These are phyloP conservation scores for Agrypnus murinus DNA, from an alignment of 2,888 invertebrate species.

Conservation along the genomic window DNA sequence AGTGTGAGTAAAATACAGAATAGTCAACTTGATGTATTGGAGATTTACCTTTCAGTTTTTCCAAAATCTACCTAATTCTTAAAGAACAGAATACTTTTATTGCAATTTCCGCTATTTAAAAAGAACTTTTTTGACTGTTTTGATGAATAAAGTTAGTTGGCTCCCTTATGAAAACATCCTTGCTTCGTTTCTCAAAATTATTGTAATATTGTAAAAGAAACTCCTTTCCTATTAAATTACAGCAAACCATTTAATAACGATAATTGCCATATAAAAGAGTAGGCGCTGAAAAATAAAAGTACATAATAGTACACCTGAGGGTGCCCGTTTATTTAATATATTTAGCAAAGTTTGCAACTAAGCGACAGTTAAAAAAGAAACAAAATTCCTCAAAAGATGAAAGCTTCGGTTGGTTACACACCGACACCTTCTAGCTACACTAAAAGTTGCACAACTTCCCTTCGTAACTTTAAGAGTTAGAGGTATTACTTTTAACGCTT, in stretches of 20 bases:
- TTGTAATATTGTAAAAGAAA: too few species aligned
- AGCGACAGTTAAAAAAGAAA: slow-evolving; percentile 39
- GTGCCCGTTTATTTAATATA: slow-evolving; percentile 19
- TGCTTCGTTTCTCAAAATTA: too few species aligned
- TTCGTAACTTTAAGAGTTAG: slow-evolving; percentile 52
- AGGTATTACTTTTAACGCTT: slow-evolving; percentile 53
- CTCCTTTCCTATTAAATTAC: too few species aligned
- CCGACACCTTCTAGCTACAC: slow-evolving; percentile 52
- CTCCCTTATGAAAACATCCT: slow-evolving; percentile 1
- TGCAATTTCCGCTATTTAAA: slow-evolving; percentile 12
- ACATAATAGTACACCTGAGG: slow-evolving; percentile 1
- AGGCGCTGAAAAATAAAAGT: slow-evolving; percentile 6
- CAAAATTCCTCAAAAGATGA: slow-evolving; percentile 37
- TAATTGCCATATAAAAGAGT: too few species aligned
- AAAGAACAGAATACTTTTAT: slow-evolving; percentile 28
- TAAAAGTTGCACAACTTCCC: slow-evolving; percentile 56
- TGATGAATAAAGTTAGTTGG: slow-evolving; percentile 13
- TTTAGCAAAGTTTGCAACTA: slow-evolving; percentile 29
- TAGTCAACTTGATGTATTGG: too few species aligned
- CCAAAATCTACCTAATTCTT: too few species aligned
- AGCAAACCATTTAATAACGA: too few species aligned
- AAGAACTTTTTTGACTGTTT: slow-evolving; percentile 2
- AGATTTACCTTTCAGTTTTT: too few species aligned
- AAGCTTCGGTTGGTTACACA: slow-evolving; percentile 50
- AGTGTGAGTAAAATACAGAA: too few species aligned